phyloP scores from a whole-genome alignment of 2,797 vertebrate genomes.

The Trachurus trachurus region DNA sequence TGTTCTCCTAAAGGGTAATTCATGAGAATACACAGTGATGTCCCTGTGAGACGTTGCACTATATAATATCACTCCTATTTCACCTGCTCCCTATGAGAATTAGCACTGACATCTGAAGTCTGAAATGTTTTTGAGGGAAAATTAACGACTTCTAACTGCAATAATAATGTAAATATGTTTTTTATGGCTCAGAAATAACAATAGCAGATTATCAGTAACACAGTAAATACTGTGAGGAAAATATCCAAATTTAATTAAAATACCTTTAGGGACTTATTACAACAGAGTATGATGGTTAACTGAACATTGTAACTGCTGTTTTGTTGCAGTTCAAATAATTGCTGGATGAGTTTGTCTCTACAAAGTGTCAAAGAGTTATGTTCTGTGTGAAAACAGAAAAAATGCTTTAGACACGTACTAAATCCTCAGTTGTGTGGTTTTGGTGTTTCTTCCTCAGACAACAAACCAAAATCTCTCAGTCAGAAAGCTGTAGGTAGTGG shows the following conservation, averaged over 20 bases:
- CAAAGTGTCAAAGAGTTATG: not conserved
- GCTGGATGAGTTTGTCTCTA: not conserved
- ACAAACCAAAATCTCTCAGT: slow-evolving; percentile 1
- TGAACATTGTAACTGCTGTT: slow-evolving; percentile 3
- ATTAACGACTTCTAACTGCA: not conserved
- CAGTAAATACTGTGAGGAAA: not conserved
- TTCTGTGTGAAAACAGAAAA: not conserved
- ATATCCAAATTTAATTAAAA: not conserved
- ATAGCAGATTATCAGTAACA: not conserved
- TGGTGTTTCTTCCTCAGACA: not conserved
- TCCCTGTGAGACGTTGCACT: not conserved
- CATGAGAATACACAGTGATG: not conserved
- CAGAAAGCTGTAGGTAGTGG: slow-evolving; percentile 1
- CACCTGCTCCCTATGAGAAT: not conserved
- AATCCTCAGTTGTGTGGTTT: not conserved
- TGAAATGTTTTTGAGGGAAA: slow-evolving; percentile 18
- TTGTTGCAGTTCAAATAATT: not conserved
- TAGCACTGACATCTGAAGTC: not conserved
- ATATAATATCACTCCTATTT: slow-evolving; percentile 8
- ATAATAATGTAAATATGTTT: slow-evolving; percentile 18
- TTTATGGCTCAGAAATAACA: not conserved
- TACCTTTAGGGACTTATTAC: not conserved
- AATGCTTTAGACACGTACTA: not conserved
- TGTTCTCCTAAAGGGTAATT: not conserved
- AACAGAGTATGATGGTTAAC: not conserved